Evolutionary conservation across 2,113 vertebrate genomes (phyloP).

Genomic region (Numida meleagris): DNA sequence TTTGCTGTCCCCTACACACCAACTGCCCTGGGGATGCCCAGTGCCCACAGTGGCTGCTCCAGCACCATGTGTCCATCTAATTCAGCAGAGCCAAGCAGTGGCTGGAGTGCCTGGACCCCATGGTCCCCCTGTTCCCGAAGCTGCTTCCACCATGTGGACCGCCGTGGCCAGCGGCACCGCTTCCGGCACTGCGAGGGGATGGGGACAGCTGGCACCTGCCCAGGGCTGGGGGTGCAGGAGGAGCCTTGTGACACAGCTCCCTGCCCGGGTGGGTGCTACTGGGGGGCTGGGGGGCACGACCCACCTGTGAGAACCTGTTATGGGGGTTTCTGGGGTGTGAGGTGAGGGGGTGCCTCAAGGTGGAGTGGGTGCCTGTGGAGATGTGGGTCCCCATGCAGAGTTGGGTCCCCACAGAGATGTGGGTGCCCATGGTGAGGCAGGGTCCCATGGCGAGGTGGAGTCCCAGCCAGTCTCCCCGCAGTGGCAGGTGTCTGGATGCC

Average conservation of each 20-base stretch:
- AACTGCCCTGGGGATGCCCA: neutral
- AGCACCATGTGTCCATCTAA: rapidly evolving
- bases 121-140: slow-evolving; percentile 89
- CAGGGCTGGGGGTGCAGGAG: slow-evolving; percentile 77
- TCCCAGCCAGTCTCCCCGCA: slow-evolving; percentile 10
- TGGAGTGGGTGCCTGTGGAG: too few species aligned
- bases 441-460: neutral
- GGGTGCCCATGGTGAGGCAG: neutral
- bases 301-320: neutral
- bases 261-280: slow-evolving; percentile 77
- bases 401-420: too few species aligned
- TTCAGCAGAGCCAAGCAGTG: neutral
- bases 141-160: slow-evolving; percentile 82
- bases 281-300: neutral
- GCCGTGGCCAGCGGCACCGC: slow-evolving; percentile 74
- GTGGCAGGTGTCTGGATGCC: slow-evolving; percentile 80
- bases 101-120: slow-evolving; percentile 74
- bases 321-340: neutral
- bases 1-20: neutral
- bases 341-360: too few species aligned
- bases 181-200: slow-evolving; percentile 79
- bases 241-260: slow-evolving; percentile 82
- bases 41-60: rapidly evolving
- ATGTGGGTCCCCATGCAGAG: too few species aligned
- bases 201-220: slow-evolving; percentile 48